A percentile compares a stretch with the other conserved stretches of the same genome.
These are phyloP conservation scores for Eumaeus atala DNA, from an alignment of 1,140 invertebrate genomes.

Conservation along the genomic window DNA sequence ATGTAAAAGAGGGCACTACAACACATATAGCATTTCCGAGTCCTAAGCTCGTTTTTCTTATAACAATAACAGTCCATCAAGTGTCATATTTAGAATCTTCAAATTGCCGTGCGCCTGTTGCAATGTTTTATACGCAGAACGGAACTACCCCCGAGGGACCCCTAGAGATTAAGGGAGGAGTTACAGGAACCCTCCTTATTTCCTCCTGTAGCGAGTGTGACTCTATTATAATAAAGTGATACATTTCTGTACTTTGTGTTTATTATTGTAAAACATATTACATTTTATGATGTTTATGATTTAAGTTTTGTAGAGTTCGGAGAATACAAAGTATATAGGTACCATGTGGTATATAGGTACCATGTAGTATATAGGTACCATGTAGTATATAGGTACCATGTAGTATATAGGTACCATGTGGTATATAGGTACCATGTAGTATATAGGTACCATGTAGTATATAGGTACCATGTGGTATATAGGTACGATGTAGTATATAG, in stretches of 20 bases:
- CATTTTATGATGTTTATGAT: no score
- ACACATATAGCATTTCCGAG: neutral
- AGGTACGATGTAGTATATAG: no score
- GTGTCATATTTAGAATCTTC: conserved; percentile 21
- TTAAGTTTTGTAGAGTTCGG: no score
- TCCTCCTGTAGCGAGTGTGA: neutral
- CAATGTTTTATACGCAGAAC: conserved; percentile 14
- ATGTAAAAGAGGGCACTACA: no score
- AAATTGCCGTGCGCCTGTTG: conserved; percentile 13
- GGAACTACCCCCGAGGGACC: conserved; percentile 17
- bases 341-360: no score
- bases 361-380: no score
- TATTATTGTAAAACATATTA: neutral
- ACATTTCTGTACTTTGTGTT: neutral
- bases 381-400: no score
- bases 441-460: no score
- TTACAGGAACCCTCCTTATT: neutral
- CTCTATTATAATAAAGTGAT: conserved; percentile 9
- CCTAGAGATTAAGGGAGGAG: conserved; percentile 16
- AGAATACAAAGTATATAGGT: no score
- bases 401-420: no score
- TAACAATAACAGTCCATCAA: conserved; percentile 22
- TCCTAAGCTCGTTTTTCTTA: neutral
- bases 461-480: no score
- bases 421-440: no score